phyloP scores from a whole-genome alignment of 2,888 invertebrate species.

The Drosophila pegasa region DNA sequence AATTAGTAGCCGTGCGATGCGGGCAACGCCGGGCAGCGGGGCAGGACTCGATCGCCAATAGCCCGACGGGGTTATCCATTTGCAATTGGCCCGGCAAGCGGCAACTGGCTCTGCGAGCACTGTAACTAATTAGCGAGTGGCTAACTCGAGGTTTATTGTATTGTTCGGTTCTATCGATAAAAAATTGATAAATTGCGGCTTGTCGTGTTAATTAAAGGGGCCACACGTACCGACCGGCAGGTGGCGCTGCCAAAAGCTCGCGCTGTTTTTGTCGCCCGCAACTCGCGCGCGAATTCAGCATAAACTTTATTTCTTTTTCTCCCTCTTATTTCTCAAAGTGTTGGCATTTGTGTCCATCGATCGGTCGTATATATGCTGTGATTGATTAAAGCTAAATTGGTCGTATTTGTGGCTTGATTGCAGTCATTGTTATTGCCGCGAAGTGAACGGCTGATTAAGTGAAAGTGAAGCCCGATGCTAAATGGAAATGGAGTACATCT shows the following conservation, averaged over 20 bases:
- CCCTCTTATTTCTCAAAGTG: conserved; percentile 12
- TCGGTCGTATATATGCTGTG: conserved; percentile 25
- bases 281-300: conserved; percentile 43
- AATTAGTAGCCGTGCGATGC: conserved; percentile 36
- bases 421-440: conserved; percentile 54
- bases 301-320: background rate
- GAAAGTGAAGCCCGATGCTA: conserved; percentile 42
- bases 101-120: conserved; percentile 15
- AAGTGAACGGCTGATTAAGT: conserved; percentile 32
- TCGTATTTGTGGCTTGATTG: conserved; percentile 59
- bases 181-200: conserved; percentile 66
- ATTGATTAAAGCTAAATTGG: conserved; percentile 57
- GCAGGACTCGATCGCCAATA: conserved; percentile 8
- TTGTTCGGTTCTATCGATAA: conserved; percentile 30
- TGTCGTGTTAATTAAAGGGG: conserved; percentile 66
- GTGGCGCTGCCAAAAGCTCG: conserved; percentile 53
- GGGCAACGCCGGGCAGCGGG: background rate
- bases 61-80: conserved; percentile 44
- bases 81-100: conserved; percentile 48
- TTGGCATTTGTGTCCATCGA: conserved; percentile 12
- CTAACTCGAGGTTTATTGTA: conserved; percentile 40
- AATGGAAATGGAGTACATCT: conserved; percentile 15
- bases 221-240: conserved; percentile 51
- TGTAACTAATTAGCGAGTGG: conserved; percentile 49
- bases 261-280: conserved; percentile 49